A percentile compares a stretch with the other conserved stretches of the same genome.
These are phyloP conservation scores for Etheostoma nigrum DNA, from an alignment of 2,797 vertebrate genomes.

Conservation along the genomic window DNA sequence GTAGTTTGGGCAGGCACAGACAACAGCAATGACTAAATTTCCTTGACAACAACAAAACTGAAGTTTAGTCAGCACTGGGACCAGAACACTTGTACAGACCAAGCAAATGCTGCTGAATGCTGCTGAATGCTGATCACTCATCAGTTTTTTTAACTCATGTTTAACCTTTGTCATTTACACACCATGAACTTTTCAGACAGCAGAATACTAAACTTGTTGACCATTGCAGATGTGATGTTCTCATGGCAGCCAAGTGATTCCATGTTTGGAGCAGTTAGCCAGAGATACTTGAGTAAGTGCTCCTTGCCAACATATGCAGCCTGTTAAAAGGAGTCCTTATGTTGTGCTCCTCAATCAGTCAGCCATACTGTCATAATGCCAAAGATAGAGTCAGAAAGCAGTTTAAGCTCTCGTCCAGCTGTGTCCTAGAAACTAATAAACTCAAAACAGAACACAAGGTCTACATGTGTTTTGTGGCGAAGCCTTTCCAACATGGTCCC, in stretches of 20 bases:
- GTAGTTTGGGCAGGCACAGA: slow-evolving; percentile 17
- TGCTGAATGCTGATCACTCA: slow-evolving; percentile 30
- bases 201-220: slow-evolving; percentile 31
- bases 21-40: slow-evolving; percentile 18
- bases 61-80: slow-evolving; percentile 1
- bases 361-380: not conserved
- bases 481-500: not conserved
- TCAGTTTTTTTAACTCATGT: slow-evolving; percentile 53
- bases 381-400: slow-evolving; percentile 14
- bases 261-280: slow-evolving; percentile 6
- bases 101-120: slow-evolving; percentile 8
- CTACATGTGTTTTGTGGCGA: not conserved
- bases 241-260: slow-evolving; percentile 23
- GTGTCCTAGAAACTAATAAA: slow-evolving; percentile 1
- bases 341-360: not conserved
- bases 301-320: slow-evolving; percentile 8
- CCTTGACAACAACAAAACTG: slow-evolving; percentile 20
- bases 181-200: slow-evolving; percentile 28
- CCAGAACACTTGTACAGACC: slow-evolving; percentile 5
- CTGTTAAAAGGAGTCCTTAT: slow-evolving; percentile 10
- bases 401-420: not conserved
- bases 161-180: slow-evolving; percentile 41
- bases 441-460: not conserved
- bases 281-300: slow-evolving; percentile 5
- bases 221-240: slow-evolving; percentile 22